Evolutionary conservation across 2,113 vertebrate genomes (phyloP).

Genomic region (Guaruba guarouba): DNA sequence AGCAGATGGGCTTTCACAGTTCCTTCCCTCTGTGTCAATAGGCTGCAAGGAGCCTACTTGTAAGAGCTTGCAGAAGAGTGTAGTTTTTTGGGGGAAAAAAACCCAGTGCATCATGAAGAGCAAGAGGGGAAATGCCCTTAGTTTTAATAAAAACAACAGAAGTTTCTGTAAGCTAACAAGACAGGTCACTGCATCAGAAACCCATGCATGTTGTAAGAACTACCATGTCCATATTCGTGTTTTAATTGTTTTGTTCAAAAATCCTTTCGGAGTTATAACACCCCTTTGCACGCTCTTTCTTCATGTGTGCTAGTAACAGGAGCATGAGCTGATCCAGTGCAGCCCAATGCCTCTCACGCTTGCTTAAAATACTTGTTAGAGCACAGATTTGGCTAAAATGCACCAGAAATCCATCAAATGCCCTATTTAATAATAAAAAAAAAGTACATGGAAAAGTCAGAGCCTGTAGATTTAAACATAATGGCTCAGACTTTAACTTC

Average conservation of each 20-base stretch:
- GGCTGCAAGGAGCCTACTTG: background rate
- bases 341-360: background rate
- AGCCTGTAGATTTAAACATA: background rate
- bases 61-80: background rate
- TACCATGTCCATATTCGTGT: background rate
- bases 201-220: background rate
- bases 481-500: background rate
- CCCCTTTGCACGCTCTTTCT: background rate
- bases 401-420: background rate
- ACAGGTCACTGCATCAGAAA: background rate
- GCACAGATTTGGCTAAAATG: background rate
- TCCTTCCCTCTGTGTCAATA: background rate
- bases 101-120: background rate
- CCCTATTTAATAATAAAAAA: background rate
- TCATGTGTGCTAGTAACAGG: background rate
- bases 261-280: background rate
- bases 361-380: background rate
- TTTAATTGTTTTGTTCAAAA: background rate
- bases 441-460: background rate
- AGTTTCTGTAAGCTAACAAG: background rate
- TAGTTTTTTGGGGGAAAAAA: background rate
- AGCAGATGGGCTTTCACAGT: background rate
- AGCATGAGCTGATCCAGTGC: background rate
- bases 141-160: background rate
- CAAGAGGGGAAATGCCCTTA: background rate